Conservation (phyloP, 2,888 invertebrate genomes). For the Maniola hyperantus region DNA sequence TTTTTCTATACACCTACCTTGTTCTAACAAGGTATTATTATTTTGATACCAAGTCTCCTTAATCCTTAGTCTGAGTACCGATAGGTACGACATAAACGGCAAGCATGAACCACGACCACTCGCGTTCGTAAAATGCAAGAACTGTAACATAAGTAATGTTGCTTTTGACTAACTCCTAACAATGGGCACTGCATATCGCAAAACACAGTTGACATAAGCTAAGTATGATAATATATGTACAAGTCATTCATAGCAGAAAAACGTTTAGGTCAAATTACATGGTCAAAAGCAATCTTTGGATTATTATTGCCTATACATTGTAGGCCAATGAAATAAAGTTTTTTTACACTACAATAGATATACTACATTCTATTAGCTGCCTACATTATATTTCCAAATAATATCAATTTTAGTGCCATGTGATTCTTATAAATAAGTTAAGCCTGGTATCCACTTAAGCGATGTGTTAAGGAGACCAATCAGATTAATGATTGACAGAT, state of each 20-base stretch:
- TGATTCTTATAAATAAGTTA: background rate
- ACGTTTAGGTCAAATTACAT: background rate
- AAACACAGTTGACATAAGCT: background rate
- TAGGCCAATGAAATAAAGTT: background rate
- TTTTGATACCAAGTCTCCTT: too few relatives aligned
- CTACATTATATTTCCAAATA: background rate
- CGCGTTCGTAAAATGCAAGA: too few relatives aligned
- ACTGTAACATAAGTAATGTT: conserved; percentile 2
- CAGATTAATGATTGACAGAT: too few relatives aligned
- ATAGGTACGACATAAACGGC: too few relatives aligned
- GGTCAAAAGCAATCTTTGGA: conserved; percentile 22
- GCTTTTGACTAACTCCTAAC: background rate
- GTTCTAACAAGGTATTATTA: too few relatives aligned
- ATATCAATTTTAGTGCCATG: background rate
- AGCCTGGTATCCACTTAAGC: too few relatives aligned
- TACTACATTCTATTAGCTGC: background rate
- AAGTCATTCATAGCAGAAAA: background rate
- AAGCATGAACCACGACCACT: too few relatives aligned
- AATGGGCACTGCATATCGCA: background rate
- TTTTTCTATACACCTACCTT: too few relatives aligned
- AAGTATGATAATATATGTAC: background rate
- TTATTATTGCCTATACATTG: background rate
- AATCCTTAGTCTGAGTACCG: too few relatives aligned
- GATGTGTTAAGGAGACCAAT: too few relatives aligned
- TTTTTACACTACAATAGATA: background rate